Percentiles rank a stretch among this genome's conserved stretches.
Evolutionary conservation across 2,888 invertebrate genomes (phyloP).

Genomic region (Callyntrura guangdongensis): DNA sequence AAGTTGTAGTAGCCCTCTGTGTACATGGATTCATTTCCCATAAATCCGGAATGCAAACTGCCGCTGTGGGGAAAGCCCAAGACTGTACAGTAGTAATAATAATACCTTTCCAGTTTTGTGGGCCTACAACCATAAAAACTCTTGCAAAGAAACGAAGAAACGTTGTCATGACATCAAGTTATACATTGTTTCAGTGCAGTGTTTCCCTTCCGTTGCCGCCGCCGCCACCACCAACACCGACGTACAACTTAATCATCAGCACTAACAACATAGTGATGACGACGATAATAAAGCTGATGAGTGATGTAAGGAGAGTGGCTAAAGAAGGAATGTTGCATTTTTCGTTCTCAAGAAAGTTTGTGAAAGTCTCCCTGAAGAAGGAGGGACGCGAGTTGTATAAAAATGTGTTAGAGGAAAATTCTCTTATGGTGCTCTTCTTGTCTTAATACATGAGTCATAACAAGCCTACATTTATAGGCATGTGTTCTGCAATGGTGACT

Average conservation of each 20-base stretch:
- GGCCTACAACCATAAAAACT: neutral
- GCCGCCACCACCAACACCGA: neutral
- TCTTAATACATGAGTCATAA: conserved; percentile 17
- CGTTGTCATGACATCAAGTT: conserved; percentile 56
- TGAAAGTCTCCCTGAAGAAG: conserved; percentile 30
- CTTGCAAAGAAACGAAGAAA: neutral
- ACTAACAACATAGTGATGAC: conserved; percentile 35
- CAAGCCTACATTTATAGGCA: neutral
- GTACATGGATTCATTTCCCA: conserved; percentile 67
- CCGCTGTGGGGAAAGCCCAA: conserved; percentile 48
- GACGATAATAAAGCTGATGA: conserved; percentile 51
- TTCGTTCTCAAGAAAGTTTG: conserved; percentile 30
- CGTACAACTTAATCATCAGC: conserved; percentile 39
- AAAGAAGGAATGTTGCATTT: conserved; percentile 34
- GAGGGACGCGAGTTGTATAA: conserved; percentile 19
- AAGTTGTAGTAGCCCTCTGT: neutral
- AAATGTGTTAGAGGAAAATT: conserved; percentile 26
- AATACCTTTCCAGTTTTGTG: conserved; percentile 65
- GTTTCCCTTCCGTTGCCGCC: conserved; percentile 11
- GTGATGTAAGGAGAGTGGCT: conserved; percentile 35
- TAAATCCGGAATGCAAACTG: conserved; percentile 75
- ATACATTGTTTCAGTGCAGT: conserved; percentile 75
- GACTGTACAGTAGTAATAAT: conserved; percentile 50
- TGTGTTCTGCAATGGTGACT: conserved; percentile 18
- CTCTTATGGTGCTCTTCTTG: conserved; percentile 6